Conservation (phyloP, 2,888 invertebrate species). For the Fabriciana adippe region DNA sequence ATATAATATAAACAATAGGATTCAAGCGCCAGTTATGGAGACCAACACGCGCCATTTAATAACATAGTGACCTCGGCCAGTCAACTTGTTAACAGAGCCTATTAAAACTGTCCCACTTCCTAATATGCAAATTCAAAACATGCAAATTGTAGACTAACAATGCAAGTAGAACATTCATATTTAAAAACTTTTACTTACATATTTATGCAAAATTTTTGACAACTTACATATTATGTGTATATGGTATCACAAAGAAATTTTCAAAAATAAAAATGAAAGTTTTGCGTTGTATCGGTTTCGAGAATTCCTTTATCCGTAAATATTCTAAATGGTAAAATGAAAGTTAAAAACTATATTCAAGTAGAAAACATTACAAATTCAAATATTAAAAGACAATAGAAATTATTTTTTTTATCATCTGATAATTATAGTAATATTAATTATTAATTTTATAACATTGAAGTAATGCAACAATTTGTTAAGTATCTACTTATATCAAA, state of each 20-base stretch:
- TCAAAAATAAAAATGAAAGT: constrained; percentile 13
- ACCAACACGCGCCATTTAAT: constrained; percentile 30
- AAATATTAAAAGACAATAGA: not conserved
- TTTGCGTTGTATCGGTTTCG: not conserved
- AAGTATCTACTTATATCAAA: no score
- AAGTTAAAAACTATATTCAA: not conserved
- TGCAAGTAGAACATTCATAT: constrained; percentile 62
- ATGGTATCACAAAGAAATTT: constrained; percentile 1
- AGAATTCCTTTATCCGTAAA: constrained; percentile 4
- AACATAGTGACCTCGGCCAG: constrained; percentile 48
- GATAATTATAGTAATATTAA: no score
- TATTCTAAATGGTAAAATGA: not conserved
- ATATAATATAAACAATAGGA: constrained; percentile 40
- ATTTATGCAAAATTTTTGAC: constrained; percentile 48
- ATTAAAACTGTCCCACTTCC: constrained; percentile 73
- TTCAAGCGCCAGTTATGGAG: constrained; percentile 33
- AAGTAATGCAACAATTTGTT: no score
- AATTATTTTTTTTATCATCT: no score
- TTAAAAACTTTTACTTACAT: constrained; percentile 41
- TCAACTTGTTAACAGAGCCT: constrained; percentile 52
- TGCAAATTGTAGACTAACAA: constrained; percentile 71
- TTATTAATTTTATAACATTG: no score
- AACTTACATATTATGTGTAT: not conserved
- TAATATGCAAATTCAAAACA: constrained; percentile 73
- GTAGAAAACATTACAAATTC: not conserved